Conservation (phyloP, 2,797 vertebrate species). For the Brachyalestes nurse region DNA sequence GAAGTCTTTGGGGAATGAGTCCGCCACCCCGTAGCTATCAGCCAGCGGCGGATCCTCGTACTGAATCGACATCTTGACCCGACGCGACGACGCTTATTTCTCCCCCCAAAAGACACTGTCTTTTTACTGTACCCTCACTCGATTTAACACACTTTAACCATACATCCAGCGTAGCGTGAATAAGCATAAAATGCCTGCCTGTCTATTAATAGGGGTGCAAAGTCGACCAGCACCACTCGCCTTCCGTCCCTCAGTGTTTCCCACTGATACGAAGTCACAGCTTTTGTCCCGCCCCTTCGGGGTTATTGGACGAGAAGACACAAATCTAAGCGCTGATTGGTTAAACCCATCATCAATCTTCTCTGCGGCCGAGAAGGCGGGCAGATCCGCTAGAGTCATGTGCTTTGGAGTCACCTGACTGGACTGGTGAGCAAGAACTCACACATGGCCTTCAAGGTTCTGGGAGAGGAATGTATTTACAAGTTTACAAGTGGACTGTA, state of each 20-base stretch:
- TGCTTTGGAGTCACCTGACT: conserved; percentile 88
- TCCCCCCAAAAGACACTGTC: conserved; percentile 61
- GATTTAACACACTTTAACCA: conserved; percentile 40
- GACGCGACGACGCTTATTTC: conserved; percentile 65
- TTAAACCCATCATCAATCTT: conserved; percentile 58
- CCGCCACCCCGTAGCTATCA: conserved; percentile 89
- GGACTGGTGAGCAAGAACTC: conserved; percentile 60
- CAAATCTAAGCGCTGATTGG: conserved; percentile 67
- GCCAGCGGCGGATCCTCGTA: conserved; percentile 89
- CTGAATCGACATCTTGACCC: conserved; percentile 90
- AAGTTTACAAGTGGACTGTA: background rate
- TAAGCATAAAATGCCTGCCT: conserved; percentile 40
- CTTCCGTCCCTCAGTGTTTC: conserved; percentile 73
- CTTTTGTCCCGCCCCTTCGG: conserved; percentile 55
- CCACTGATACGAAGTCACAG: conserved; percentile 66
- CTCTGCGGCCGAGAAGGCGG: conserved; percentile 49
- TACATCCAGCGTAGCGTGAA: conserved; percentile 21
- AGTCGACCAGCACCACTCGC: conserved; percentile 69
- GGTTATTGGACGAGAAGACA: conserved; percentile 67
- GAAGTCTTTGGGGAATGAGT: conserved; percentile 97
- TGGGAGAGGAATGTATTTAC: background rate
- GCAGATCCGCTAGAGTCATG: conserved; percentile 71
- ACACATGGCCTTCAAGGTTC: background rate
- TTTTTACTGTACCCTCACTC: conserved; percentile 49
- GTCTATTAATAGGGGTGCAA: conserved; percentile 62